Base-by-base conservation (phyloP, 2,113 vertebrate species). In the Ptilonorhynchus violaceus region DNA sequence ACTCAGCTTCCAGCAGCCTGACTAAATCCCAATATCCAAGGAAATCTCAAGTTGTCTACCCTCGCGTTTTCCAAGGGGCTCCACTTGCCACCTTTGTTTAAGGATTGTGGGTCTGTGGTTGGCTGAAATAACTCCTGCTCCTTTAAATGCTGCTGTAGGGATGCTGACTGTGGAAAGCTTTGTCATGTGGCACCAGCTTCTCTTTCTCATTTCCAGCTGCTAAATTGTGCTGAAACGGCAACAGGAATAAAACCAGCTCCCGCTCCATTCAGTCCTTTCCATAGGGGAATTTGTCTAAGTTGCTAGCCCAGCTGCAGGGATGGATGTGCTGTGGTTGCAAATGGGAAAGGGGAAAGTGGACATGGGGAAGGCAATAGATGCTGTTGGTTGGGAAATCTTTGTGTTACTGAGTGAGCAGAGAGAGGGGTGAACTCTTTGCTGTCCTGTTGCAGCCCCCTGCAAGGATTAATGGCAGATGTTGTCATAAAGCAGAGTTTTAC, bases 191-290 rank as follows among this genome's bases (percentile, higher is more conserved):
- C 74, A 85, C 58, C 4, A 0, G 22, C 58, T 89, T 80, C 28
- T 91, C 55, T 77, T 79, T 84, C 78, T 83, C 2, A 0, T 74
- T 89, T 84, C 70, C 94, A 97, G 92, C 85, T 94, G 90, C 69
- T 47, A 20, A 90, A 88, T 41, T 85, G 67, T 9, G 2, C 78
- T 89, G 84, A 91, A 89, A 74, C 0, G 0, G 59, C 59, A 47
- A 20, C 17, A 77, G 83, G 62, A 92, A 77, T 58, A 77, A 81
- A 96, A 60, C 30, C 24, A 33, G 64, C 52, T 89, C 88, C 81
- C 0, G 1, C 47, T 96, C 47, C 69, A 44, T 82, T 89, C 85
- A 75, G 52, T 59, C 2, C 60, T 77, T 89, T 74, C 87, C 77
- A 78, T 55, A 42, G 72, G 21, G 60, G 52, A 81, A 60, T 72